Evolutionary conservation across 1,140 invertebrate species (phyloP).

Genomic region (Cherax destructor): DNA sequence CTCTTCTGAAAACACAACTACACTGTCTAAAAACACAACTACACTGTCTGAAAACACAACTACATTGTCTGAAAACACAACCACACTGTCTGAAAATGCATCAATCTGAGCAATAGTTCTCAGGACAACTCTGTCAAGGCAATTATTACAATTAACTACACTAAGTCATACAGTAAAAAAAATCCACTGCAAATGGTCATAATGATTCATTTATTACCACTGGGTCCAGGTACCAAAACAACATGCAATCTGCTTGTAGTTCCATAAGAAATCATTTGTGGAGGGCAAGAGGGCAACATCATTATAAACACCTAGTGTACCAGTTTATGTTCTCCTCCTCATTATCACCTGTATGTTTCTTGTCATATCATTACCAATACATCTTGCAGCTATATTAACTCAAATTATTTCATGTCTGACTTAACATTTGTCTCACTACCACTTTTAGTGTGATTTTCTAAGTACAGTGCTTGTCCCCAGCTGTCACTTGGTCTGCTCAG

Average conservation of each 20-base stretch:
- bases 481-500: no score
- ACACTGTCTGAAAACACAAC: no score
- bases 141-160: constrained; percentile 1
- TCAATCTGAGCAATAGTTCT: not conserved
- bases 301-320: not conserved
- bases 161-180: not conserved
- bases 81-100: no score
- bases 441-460: no score
- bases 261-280: not conserved
- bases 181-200: not conserved
- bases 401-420: no score
- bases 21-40: no score
- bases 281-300: no score
- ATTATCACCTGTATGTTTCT: not conserved
- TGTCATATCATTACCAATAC: not conserved
- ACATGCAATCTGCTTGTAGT: not conserved
- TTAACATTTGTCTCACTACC: no score
- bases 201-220: not conserved
- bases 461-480: no score
- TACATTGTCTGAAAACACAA: no score
- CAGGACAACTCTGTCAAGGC: not conserved
- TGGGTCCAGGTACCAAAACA: not conserved
- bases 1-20: not conserved
- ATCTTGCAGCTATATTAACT: no score
- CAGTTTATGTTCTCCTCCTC: not conserved